Evolutionary conservation across 92 coral and sea anemone species (phyloP).

Genomic region (Parazoanthus swiftii): DNA sequence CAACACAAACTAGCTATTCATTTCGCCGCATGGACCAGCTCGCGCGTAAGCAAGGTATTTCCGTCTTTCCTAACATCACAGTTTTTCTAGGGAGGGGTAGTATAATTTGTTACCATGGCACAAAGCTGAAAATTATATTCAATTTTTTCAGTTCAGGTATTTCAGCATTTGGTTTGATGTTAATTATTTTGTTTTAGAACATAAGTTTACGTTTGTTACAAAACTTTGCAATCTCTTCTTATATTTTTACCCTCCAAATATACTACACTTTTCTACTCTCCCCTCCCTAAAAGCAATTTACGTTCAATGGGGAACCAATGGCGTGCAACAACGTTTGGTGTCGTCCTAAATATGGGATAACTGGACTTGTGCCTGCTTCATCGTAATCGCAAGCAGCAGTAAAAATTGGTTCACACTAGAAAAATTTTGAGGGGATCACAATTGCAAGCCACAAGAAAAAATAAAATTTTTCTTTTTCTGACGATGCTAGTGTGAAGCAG

Average conservation of each 20-base stretch:
- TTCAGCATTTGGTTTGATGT: neutral
- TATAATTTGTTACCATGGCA: neutral
- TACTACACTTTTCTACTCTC: neutral
- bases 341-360: too few relatives aligned
- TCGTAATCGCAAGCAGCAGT: too few relatives aligned
- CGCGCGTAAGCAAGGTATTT: too few relatives aligned
- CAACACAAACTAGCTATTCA: neutral
- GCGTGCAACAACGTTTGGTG: constrained; percentile 10
- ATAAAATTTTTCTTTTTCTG: too few relatives aligned
- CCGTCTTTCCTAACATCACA: neutral
- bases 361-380: too few relatives aligned
- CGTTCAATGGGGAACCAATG: neutral
- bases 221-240: neutral
- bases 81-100: neutral
- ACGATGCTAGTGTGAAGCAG: too few relatives aligned
- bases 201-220: neutral
- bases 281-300: constrained; percentile 15
- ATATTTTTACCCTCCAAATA: neutral
- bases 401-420: too few relatives aligned
- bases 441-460: too few relatives aligned
- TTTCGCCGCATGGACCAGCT: neutral
- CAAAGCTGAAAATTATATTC: neutral
- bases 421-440: too few relatives aligned
- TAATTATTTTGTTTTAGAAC: neutral
- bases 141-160: neutral